Base-by-base conservation (phyloP, 2,888 invertebrate genomes). In the Epiperipatus broadwayi region DNA sequence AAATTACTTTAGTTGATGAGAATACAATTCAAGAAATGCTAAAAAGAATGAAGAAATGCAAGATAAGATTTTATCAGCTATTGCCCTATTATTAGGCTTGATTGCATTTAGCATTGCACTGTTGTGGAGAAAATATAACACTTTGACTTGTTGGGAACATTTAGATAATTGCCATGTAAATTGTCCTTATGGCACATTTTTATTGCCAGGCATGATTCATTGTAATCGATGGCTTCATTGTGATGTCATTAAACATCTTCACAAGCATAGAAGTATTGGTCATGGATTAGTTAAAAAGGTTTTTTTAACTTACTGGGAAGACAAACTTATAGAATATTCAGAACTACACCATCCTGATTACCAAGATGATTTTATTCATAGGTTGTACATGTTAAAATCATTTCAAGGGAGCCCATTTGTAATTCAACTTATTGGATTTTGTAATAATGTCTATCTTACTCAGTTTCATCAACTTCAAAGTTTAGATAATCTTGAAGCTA, bases 371-470 rank as follows among this genome's bases (percentile, higher is more conserved):
- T 65, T 64, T 47, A 40, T 47, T 12, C 52, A 57, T 45, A 63
- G 64, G 8, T 42, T 60, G 21, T 40, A 52, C 22, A 57, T 59
- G 52, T 43, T 64, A 18, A 50, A 47, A 40, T 41, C 44, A 15
- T 49, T 61, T 5, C 52, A 52, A 35, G 48, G 52, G 10, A 48
- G 46, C 41, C 46, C 43, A n/a, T 46, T 46, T 35, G 44, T 62
- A 19, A 52, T 58, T 7, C 58, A 64, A 46, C 48, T 63, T 18
- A 31, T 64, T 25, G 65, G 65, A 3, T 52, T 48, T 45, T 63
- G 64, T 44, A 40, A 50, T 16, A 41, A 49, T 14, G 38, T 43
- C n/a, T 39, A 50, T 29, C 41, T 52, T 16, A 64, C 62, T 10
- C 58, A 64, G 46, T 60, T 55, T 44, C 56, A 64, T 43, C 43